Evolutionary conservation across 2,797 vertebrate species (phyloP).

Genomic region (Gastrophryne carolinensis): DNA sequence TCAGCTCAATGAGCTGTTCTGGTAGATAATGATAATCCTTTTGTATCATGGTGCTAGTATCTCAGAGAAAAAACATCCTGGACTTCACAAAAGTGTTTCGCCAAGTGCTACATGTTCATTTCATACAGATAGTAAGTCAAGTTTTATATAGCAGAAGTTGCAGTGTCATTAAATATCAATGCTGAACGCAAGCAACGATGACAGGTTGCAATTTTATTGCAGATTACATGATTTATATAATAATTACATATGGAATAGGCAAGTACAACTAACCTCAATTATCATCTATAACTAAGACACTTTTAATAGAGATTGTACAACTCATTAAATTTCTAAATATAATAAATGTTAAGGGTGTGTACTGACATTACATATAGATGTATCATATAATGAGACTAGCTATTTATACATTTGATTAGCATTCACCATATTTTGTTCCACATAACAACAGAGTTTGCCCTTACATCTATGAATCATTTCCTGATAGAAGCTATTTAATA

Average conservation of each 20-base stretch:
- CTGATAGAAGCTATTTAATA: no score
- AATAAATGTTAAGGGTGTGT: not conserved
- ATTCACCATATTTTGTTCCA: no score
- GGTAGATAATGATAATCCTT: conserved; percentile 34
- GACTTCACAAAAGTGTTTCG: no score
- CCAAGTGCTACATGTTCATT: no score
- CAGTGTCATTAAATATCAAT: not conserved
- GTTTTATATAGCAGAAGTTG: no score
- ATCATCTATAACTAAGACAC: not conserved
- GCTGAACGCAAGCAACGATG: not conserved
- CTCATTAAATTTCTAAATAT: not conserved
- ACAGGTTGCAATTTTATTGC: not conserved
- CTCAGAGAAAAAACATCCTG: conserved; percentile 25
- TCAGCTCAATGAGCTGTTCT: conserved; percentile 12
- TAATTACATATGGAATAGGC: not conserved
- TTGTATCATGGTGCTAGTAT: conserved; percentile 20
- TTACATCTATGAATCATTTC: no score
- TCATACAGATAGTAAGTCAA: no score
- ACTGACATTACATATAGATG: conserved; percentile 2
- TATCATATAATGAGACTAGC: not conserved
- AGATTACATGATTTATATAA: not conserved
- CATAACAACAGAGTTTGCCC: no score
- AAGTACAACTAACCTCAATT: not conserved
- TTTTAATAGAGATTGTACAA: not conserved
- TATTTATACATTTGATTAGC: not conserved